Evolutionary conservation across 2,888 invertebrate genomes (phyloP).

Genomic region (Selenia dentaria): DNA sequence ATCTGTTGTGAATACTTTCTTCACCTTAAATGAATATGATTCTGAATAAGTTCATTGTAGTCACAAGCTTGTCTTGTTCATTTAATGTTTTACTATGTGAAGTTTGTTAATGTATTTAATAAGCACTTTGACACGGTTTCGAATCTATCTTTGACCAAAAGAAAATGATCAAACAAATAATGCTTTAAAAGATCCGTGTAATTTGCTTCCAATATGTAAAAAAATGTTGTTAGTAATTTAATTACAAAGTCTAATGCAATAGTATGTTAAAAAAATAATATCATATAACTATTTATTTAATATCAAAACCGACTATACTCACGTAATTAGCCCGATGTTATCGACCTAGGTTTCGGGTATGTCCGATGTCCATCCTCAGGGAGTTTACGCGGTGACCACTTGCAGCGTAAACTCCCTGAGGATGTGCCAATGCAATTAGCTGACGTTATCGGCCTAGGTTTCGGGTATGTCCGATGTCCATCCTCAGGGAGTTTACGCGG

Average conservation of each 20-base stretch:
- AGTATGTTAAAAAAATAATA: constrained; percentile 55
- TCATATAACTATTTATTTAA: constrained; percentile 48
- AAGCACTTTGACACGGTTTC: constrained; percentile 3
- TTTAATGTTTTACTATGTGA: constrained; percentile 7
- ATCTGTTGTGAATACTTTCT: constrained; percentile 10
- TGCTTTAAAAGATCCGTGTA: constrained; percentile 32
- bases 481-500: too few relatives aligned
- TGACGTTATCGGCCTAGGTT: too few relatives aligned
- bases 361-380: too few relatives aligned
- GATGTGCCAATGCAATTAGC: too few relatives aligned
- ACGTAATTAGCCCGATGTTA: too few relatives aligned
- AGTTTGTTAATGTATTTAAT: background rate
- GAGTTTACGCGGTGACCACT: too few relatives aligned
- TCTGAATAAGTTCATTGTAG: constrained; percentile 5
- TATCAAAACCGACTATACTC: too few relatives aligned
- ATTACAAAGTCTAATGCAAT: constrained; percentile 67
- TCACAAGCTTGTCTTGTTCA: constrained; percentile 13
- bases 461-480: too few relatives aligned
- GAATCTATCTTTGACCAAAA: background rate
- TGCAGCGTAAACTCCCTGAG: too few relatives aligned
- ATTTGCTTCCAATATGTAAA: constrained; percentile 13
- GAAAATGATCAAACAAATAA: background rate
- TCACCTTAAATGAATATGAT: constrained; percentile 5
- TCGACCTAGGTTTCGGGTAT: too few relatives aligned
- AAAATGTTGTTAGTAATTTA: constrained; percentile 49